Conservation (phyloP, 2,888 invertebrate genomes). For the Spodoptera picta region DNA sequence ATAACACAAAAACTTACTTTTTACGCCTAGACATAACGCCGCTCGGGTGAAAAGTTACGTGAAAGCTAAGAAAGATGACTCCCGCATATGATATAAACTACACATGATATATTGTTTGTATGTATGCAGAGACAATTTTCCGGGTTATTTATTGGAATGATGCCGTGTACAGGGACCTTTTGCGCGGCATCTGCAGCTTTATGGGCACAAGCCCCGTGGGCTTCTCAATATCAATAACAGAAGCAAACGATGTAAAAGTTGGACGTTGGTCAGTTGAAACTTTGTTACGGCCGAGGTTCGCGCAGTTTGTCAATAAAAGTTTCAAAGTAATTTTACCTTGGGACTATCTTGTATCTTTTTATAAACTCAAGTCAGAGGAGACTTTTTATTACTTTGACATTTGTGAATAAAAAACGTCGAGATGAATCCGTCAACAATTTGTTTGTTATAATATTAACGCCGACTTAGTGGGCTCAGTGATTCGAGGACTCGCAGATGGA, state of each 20-base stretch:
- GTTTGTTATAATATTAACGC: constrained; percentile 43
- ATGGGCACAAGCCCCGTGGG: constrained; percentile 65
- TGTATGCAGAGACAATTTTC: constrained; percentile 75
- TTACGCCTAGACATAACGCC: constrained; percentile 68
- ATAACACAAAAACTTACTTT: constrained; percentile 71
- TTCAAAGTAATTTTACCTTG: constrained; percentile 78
- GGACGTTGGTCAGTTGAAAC: constrained; percentile 76
- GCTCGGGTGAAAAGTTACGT: constrained; percentile 68
- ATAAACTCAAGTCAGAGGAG: constrained; percentile 67
- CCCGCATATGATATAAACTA: constrained; percentile 72
- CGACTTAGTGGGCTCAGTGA: constrained; percentile 26
- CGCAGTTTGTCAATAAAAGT: constrained; percentile 83
- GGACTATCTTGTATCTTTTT: constrained; percentile 75
- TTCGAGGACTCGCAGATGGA: constrained; percentile 40
- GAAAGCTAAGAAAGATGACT: constrained; percentile 72
- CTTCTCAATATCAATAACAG: constrained; percentile 78
- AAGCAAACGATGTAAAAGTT: constrained; percentile 74
- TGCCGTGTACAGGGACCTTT: constrained; percentile 68
- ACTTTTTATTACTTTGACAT: constrained; percentile 70
- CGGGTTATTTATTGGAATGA: constrained; percentile 76
- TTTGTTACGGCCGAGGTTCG: constrained; percentile 71
- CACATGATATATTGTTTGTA: constrained; percentile 71
- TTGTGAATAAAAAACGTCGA: constrained; percentile 46
- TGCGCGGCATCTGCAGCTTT: constrained; percentile 72
- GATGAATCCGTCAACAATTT: constrained; percentile 51